Evolutionary conservation across 1,140 invertebrate species (phyloP).

Genomic region (Lucilia sericata): DNA sequence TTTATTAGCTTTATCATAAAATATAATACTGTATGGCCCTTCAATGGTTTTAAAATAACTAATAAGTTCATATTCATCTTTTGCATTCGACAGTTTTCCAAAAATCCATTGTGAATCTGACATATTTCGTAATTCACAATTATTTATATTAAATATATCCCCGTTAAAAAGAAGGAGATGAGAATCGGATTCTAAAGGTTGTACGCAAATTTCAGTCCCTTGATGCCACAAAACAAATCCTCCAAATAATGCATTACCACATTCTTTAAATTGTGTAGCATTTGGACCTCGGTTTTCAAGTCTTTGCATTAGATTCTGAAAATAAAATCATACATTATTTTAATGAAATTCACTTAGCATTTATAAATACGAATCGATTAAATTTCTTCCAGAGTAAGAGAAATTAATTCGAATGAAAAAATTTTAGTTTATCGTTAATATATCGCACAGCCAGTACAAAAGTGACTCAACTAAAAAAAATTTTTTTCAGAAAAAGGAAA

Average conservation of each 20-base stretch:
- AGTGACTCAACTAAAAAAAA: too few relatives aligned
- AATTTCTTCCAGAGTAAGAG: too few relatives aligned
- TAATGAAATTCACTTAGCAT: too few relatives aligned
- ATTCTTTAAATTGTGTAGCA: background rate
- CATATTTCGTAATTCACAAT: conserved; percentile 35
- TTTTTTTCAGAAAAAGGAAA: too few relatives aligned
- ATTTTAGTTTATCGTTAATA: too few relatives aligned
- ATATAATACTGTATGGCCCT: conserved; percentile 87
- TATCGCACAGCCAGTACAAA: too few relatives aligned
- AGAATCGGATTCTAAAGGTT: conserved; percentile 73
- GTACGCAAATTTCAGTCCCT: conserved; percentile 71
- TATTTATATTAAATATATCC: conserved; percentile 76
- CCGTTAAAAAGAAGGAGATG: conserved; percentile 83
- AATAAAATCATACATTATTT: too few relatives aligned
- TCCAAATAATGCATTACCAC: conserved; percentile 27
- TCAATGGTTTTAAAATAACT: conserved; percentile 68
- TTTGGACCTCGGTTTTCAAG: conserved; percentile 38
- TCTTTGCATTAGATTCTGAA: background rate
- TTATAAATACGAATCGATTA: too few relatives aligned
- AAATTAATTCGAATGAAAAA: too few relatives aligned
- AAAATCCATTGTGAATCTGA: conserved; percentile 46
- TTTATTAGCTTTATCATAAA: conserved; percentile 74
- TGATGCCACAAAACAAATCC: conserved; percentile 74
- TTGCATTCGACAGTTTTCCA: conserved; percentile 23
- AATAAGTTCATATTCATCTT: conserved; percentile 23